phyloP scores from a whole-genome alignment of 2,888 invertebrate genomes.

The Limnephilus auricula region DNA sequence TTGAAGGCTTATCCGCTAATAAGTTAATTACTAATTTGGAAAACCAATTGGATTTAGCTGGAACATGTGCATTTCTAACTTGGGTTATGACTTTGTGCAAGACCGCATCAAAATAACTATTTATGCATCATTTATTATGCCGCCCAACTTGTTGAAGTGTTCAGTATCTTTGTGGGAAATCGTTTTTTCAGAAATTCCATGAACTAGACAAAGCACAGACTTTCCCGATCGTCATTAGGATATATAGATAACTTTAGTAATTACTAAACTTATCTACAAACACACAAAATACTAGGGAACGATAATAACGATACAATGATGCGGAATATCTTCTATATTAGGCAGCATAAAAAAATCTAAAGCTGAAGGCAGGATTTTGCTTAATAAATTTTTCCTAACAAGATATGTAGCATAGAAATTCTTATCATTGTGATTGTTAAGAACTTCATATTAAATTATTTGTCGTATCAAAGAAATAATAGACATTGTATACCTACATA shows the following conservation, averaged over 20 bases:
- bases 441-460: neutral
- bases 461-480: neutral
- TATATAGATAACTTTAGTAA: neutral
- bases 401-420: neutral
- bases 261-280: neutral
- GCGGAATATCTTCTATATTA: neutral
- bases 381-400: neutral
- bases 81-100: neutral
- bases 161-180: neutral
- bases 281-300: neutral
- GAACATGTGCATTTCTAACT: too few species aligned
- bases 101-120: neutral
- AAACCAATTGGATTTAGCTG: too few species aligned
- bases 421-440: neutral
- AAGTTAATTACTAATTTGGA: too few species aligned
- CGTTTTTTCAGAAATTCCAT: neutral
- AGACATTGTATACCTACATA: too few species aligned
- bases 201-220: neutral
- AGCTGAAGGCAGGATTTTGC: neutral
- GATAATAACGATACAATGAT: neutral
- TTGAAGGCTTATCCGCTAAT: too few species aligned
- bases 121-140: neutral
- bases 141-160: neutral
- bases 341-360: neutral
- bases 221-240: neutral